Evolutionary conservation across 2,797 vertebrate species (phyloP), one percentile per base, ranked within the genome.

Genomic region (Crocodylus rhombifer): DNA sequence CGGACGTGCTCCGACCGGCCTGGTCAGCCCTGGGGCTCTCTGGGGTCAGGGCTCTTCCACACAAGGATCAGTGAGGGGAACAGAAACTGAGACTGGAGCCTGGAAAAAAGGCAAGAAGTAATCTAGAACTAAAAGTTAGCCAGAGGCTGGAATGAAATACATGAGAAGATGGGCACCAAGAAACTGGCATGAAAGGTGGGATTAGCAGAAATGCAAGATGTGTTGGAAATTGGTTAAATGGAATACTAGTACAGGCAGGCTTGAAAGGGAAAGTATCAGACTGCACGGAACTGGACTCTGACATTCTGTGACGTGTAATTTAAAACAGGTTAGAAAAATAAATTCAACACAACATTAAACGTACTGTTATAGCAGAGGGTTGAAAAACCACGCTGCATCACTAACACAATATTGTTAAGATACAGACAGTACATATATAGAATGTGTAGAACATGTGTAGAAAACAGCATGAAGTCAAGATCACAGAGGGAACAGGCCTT

Each of bases 251-350:
- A 55, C 4, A 79, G 0, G 1, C 14, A 11, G 86, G 30, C 58
- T 79, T 64, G 51, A 90, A 79, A 81, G 12, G 5, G 94, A 58
- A 79, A 86, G 18, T 62, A 77, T 65, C 74, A 88, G 84, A 13
- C 4, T 64, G 69, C 51, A 79, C 51, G 58, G 25, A 69, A 51
- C 42, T 51, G 42, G 42, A 51, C 9, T 51, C 42, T 51, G 42
- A 51, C 42, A 51, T 51, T 51, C 42, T 51, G 2, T 86, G 82
- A 58, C 58, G 7, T 84, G 25, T 25, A 73, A 94, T 76, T 90
- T 76, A 77, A 88, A 94, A 77, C 10, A 73, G n/a, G 42, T 64
- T 62, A 79, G 9, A 80, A 93, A 95, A 95, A 76, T 18, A 77
- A 93, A 84, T 16, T 65, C n/a, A 86, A 64, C n/a, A 12, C 36